Percentiles rank a stretch among this genome's conserved stretches.
Conservation (phyloP, 2,797 vertebrate species). For the Thripadectes ignobilis region DNA sequence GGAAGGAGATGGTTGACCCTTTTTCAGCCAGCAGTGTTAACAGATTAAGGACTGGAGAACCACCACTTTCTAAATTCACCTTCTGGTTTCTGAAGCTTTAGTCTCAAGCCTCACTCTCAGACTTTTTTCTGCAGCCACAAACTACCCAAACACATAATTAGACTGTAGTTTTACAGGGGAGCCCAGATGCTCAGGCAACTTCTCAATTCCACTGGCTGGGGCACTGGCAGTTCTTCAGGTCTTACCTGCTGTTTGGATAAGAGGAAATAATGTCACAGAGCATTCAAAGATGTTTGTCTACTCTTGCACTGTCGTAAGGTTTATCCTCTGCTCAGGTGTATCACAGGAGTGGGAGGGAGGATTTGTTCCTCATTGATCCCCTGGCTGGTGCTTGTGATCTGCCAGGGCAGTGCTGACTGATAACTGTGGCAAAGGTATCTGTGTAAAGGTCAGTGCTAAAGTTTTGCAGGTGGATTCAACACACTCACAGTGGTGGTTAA, state of each 20-base stretch:
- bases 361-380: background rate
- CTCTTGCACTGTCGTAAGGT: background rate
- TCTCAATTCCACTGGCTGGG: background rate
- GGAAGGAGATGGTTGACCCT: background rate
- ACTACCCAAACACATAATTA: background rate
- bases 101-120: background rate
- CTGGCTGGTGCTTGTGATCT: constrained; percentile 45
- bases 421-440: constrained; percentile 69
- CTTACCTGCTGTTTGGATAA: background rate
- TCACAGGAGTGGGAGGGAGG: background rate
- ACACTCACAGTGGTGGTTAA: background rate
- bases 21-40: background rate
- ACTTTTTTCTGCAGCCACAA: background rate
- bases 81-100: background rate
- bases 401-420: background rate
- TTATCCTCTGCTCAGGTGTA: background rate
- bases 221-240: background rate
- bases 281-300: background rate
- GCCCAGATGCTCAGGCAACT: background rate
- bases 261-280: background rate
- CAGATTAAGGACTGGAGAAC: background rate
- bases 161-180: background rate
- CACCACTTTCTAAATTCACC: background rate
- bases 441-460: constrained; percentile 77
- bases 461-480: background rate